Base-by-base conservation (phyloP, 2,113 vertebrate species). In the Tragelaphus buxtoni region DNA sequence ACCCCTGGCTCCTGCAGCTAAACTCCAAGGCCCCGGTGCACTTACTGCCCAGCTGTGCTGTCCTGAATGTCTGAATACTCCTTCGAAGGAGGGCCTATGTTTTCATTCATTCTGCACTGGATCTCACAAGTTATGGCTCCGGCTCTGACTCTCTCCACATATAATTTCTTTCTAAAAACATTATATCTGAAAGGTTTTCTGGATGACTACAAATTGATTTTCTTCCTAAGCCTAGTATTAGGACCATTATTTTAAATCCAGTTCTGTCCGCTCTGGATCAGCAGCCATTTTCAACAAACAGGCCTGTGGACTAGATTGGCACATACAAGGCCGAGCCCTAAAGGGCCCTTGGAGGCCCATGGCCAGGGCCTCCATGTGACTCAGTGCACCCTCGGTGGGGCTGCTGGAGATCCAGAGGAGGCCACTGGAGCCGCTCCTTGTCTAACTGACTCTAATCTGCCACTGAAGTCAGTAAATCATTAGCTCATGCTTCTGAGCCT, bases 291-390 rank as follows among this genome's bases (percentile, higher is more conserved):
- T 17, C 9, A 11, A 45, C 61, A 60, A 39, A 26, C 0, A 20
- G 30, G 22, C 72, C 32, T 0, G 1, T 0, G 32, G 32, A 16
- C n/a, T 26, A 17, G 8, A 17, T 13, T 6, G 13, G 45, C 2
- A 16, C n/a, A 5, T 9, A 6, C 1, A 1, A 30, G 14, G 14
- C 2, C 0, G 3, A 20, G 60, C n/a, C 58, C 28, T 2, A 8
- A 0, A 3, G 26, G 17, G 3, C 4, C 4, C 45, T 16, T 7
- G 1, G 3, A 13, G 32, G 14, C 12, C 53, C 17, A 4, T 9
- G 49, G 49, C 74, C n/a, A 12, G 82, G 11, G 1, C 35, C 17
- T 20, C 13, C 26, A 4, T 0, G 24, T n/a, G 61, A 39, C 45
- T 65, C 55, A 77, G 42, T 32, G 30, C 7, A 7, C 16, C 35